These are phyloP conservation scores for Hemicentrotus pulcherrimus DNA, from an alignment of 35 echinoderm and acorn worm genomes.

Conservation along the genomic window DNA sequence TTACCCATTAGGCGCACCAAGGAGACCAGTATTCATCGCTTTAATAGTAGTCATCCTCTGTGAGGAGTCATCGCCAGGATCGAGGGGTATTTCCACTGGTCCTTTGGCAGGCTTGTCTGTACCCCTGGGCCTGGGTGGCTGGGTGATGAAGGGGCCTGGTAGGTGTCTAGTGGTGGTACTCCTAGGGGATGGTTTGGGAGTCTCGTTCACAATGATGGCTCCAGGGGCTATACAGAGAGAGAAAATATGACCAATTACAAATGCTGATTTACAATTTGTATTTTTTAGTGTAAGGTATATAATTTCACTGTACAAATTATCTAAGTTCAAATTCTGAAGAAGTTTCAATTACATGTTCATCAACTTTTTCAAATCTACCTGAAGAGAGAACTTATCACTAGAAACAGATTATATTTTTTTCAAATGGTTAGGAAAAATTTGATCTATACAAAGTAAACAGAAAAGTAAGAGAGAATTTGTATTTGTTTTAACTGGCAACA, in stretches of 20 bases:
- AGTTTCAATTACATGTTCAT: not conserved
- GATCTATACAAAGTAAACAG: too few species aligned
- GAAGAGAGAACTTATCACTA: too few species aligned
- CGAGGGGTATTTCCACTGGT: not conserved
- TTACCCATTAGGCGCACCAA: not conserved
- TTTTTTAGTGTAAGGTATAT: too few species aligned
- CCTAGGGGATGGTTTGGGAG: not conserved
- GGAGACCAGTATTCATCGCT: not conserved
- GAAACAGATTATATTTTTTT: too few species aligned
- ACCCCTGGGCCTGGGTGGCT: not conserved
- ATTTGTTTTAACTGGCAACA: too few species aligned
- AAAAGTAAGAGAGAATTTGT: too few species aligned
- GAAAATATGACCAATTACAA: not conserved
- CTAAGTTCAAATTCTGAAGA: not conserved
- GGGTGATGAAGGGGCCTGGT: not conserved
- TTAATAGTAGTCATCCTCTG: not conserved
- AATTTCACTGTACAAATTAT: not conserved
- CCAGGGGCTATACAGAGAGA: not conserved
- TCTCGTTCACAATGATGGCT: not conserved
- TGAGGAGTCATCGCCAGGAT: not conserved
- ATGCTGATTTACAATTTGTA: too few species aligned
- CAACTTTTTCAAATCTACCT: too few species aligned
- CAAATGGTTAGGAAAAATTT: too few species aligned
- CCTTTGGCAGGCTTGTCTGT: not conserved
- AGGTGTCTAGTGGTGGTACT: not conserved